These are phyloP conservation scores for Osmoderma eremita DNA, from an alignment of 2,888 invertebrate genomes.

Conservation along the genomic window DNA sequence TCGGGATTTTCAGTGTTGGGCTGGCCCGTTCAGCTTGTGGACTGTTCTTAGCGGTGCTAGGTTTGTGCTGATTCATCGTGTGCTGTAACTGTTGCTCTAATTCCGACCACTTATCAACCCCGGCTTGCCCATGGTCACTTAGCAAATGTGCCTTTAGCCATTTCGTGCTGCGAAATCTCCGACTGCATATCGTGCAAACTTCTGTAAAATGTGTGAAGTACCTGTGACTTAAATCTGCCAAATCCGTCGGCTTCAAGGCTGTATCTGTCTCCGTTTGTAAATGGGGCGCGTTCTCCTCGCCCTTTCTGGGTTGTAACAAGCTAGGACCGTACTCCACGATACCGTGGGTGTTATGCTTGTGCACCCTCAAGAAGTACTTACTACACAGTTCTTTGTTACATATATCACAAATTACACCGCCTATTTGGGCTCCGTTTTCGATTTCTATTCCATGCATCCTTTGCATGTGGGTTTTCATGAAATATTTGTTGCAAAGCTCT, in stretches of 20 bases:
- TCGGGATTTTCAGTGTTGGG: conserved; percentile 71
- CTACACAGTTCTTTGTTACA: conserved; percentile 98
- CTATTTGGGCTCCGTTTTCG: conserved; percentile 90
- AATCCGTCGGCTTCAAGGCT: conserved; percentile 67
- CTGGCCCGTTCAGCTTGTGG: conserved; percentile 57
- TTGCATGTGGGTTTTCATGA: conserved; percentile 99
- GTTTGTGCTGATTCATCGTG: conserved; percentile 53
- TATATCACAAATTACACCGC: conserved; percentile 95
- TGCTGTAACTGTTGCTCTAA: conserved; percentile 66
- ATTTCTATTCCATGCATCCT: conserved; percentile 97
- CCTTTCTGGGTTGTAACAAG: conserved; percentile 61
- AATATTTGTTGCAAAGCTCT: conserved; percentile 99
- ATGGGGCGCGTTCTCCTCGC: conserved; percentile 60
- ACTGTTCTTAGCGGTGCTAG: conserved; percentile 47
- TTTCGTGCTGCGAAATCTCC: conserved; percentile 87
- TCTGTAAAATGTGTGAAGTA: conserved; percentile 78
- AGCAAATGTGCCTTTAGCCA: conserved; percentile 88
- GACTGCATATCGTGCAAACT: conserved; percentile 85
- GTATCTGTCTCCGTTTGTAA: conserved; percentile 60
- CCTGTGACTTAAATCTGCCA: conserved; percentile 70
- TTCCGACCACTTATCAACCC: conserved; percentile 72
- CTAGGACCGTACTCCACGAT: conserved; percentile 83
- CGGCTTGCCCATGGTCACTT: conserved; percentile 82
- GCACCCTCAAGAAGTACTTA: conserved; percentile 96
- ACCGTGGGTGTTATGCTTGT: conserved; percentile 98